These are phyloP conservation scores for Aphaenogaster rudis DNA, from an alignment of 1,140 invertebrate genomes.

Conservation along the genomic window DNA sequence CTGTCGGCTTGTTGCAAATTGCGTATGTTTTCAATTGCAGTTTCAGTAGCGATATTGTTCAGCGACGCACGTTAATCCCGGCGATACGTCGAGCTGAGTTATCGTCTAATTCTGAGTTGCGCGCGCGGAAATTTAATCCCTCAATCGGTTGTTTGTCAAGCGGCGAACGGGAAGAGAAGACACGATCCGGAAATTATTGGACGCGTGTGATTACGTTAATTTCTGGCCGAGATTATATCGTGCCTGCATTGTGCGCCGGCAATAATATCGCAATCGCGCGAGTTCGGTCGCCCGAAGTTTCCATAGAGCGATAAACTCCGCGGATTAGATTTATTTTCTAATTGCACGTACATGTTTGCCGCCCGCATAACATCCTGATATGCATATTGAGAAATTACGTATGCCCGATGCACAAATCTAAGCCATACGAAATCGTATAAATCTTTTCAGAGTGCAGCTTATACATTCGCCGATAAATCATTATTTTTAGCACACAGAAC, in stretches of 20 bases:
- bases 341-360: conserved; percentile 32
- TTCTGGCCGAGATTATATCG: conserved; percentile 55
- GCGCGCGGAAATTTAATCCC: conserved; percentile 53
- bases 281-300: conserved; percentile 26
- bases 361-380: conserved; percentile 29
- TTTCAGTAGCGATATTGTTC: conserved; percentile 23
- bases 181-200: conserved; percentile 62
- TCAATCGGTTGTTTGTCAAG: conserved; percentile 57
- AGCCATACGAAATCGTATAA: conserved; percentile 3
- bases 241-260: conserved; percentile 11
- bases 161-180: conserved; percentile 50
- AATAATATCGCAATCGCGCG: conserved; percentile 21
- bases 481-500: not conserved
- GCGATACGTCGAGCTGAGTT: conserved; percentile 46
- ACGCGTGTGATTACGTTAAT: conserved; percentile 59
- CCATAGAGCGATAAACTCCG: conserved; percentile 40
- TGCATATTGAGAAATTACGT: conserved; percentile 31
- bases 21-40: not conserved
- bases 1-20: not conserved
- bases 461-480: not conserved
- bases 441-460: not conserved
- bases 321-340: conserved; percentile 58
- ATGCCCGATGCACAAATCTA: not conserved
- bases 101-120: conserved; percentile 53
- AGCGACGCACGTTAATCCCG: conserved; percentile 30